phyloP scores from a whole-genome alignment of 2,888 invertebrate species.

The Tenthredo livida region DNA sequence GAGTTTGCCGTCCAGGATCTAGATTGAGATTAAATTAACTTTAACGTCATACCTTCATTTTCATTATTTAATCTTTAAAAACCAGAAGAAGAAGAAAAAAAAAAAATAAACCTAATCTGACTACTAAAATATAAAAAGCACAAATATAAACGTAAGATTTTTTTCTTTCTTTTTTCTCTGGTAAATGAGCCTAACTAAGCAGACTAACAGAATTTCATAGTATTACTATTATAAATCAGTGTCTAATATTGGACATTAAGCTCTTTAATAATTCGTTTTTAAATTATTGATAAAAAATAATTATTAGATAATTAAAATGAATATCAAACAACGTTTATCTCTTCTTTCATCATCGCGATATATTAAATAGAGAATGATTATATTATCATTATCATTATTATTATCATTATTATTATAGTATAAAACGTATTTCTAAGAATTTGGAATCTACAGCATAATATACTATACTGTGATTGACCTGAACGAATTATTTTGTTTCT shows the following conservation, averaged over 20 bases:
- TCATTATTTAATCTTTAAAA: neutral
- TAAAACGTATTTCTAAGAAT: neutral
- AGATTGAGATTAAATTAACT: neutral
- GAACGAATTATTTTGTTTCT: neutral
- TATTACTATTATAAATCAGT: neutral
- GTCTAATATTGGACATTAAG: conserved; percentile 1
- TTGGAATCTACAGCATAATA: conserved; percentile 14
- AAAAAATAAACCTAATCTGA: neutral
- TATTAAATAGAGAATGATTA: conserved; percentile 7
- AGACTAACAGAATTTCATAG: conserved; percentile 1
- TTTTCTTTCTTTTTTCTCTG: neutral
- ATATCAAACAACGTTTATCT: neutral
- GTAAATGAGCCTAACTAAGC: neutral
- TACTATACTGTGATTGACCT: neutral
- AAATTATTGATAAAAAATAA: conserved; percentile 15
- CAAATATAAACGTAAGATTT: neutral
- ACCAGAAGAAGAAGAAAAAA: neutral
- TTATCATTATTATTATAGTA: neutral
- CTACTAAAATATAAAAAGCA: neutral
- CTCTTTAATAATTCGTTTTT: neutral
- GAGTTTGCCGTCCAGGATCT: neutral
- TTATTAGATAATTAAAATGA: neutral
- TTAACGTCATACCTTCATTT: conserved; percentile 10
- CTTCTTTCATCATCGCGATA: neutral
- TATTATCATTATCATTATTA: neutral